A percentile compares a stretch with the other conserved stretches of the same genome.
phyloP scores from a whole-genome alignment of 2,113 vertebrate species.

The Varanus salvator region DNA sequence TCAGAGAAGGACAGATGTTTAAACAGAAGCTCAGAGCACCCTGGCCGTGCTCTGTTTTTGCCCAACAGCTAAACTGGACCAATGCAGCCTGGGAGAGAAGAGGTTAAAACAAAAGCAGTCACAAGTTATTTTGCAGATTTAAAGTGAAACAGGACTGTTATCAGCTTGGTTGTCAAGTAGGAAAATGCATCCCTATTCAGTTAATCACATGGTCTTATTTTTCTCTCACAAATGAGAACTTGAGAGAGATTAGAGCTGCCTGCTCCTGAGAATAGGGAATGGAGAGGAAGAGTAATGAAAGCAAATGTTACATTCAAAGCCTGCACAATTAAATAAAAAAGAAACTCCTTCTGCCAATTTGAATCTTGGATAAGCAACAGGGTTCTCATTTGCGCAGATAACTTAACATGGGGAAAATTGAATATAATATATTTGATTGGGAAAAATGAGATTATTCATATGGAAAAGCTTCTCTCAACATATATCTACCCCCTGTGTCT shows the following conservation, averaged over 20 bases:
- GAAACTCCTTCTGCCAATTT: not conserved
- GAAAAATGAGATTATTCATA: not conserved
- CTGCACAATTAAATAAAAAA: not conserved
- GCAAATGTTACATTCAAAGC: slow-evolving; percentile 27
- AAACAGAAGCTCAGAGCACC: not conserved
- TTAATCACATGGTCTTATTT: slow-evolving; percentile 23
- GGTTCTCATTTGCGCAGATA: not conserved
- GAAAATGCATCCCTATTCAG: slow-evolving; percentile 16
- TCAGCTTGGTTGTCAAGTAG: not conserved
- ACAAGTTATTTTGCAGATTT: not conserved
- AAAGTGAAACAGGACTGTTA: not conserved
- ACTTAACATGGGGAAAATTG: not conserved
- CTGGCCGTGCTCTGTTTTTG: not conserved
- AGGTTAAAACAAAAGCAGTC: slow-evolving; percentile 5
- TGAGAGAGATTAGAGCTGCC: slow-evolving; percentile 14
- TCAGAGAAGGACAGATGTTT: not conserved
- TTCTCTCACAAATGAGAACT: slow-evolving; percentile 27
- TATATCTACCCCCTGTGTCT: not conserved
- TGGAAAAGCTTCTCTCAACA: not conserved
- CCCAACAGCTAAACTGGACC: not conserved
- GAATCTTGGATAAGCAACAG: not conserved
- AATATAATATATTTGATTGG: not conserved
- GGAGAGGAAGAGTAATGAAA: slow-evolving; percentile 24
- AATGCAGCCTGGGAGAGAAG: not conserved
- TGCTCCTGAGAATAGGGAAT: slow-evolving; percentile 13